Evolutionary conservation across 2,797 vertebrate species (phyloP).

Genomic region (Notamacropus eugenii): DNA sequence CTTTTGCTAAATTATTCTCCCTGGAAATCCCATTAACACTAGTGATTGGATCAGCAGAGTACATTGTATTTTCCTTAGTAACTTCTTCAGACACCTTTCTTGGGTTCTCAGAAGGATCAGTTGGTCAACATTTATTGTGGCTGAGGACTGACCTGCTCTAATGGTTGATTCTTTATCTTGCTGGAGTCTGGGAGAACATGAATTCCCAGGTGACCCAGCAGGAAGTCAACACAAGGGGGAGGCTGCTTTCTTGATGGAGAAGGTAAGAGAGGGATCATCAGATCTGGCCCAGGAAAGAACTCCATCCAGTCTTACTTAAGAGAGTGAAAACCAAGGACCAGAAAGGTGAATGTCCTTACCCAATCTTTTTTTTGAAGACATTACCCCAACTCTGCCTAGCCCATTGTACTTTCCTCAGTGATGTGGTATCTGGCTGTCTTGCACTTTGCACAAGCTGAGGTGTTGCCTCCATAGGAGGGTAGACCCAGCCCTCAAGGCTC

Average conservation of each 20-base stretch:
- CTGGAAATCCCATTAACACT: not conserved
- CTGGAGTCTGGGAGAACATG: not conserved
- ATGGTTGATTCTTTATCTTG: not conserved
- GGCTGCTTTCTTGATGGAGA: not conserved
- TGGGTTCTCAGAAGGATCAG: not conserved
- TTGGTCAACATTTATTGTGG: not conserved
- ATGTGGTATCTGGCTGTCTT: not conserved
- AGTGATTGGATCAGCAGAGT: not conserved
- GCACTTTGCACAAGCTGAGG: not conserved
- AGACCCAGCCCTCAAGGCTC: not conserved
- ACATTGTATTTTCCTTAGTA: not conserved
- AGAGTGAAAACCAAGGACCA: not conserved
- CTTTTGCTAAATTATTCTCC: not conserved
- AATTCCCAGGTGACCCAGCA: not conserved
- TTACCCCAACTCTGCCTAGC: not conserved
- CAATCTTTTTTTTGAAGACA: not conserved
- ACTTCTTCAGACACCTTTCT: not conserved
- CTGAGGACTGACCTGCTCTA: not conserved
- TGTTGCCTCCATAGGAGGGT: not conserved
- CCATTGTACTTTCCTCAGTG: not conserved
- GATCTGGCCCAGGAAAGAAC: not conserved
- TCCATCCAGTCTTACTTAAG: not conserved
- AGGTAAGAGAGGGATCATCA: not conserved
- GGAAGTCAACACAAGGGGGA: not conserved
- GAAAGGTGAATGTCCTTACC: not conserved